Evolutionary conservation across 2,888 invertebrate species (phyloP).

Genomic region (Augochlorella aurata): DNA sequence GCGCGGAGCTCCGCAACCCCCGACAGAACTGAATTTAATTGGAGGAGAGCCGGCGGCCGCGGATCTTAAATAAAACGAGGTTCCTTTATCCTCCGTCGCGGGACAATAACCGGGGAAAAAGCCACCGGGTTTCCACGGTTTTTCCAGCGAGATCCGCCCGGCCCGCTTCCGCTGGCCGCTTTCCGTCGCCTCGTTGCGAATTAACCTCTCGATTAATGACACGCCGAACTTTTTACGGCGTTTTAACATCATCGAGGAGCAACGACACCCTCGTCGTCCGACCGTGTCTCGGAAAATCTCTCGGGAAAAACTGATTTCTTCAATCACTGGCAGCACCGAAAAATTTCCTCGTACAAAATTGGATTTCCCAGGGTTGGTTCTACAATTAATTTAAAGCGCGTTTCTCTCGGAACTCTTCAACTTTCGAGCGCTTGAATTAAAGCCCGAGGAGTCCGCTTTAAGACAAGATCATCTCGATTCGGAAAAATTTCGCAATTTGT

Average conservation of each 20-base stretch:
- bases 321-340: no score
- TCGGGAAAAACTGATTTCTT: no score
- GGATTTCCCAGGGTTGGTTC: no score
- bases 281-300: no score
- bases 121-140: slow-evolving; percentile 27
- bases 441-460: no score
- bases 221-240: neutral
- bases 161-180: slow-evolving; percentile 16
- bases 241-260: neutral
- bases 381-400: no score
- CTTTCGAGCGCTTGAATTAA: no score
- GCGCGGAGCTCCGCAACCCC: neutral
- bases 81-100: slow-evolving; percentile 26
- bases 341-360: no score
- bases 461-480: no score
- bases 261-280: no score
- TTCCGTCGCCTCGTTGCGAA: slow-evolving; percentile 21
- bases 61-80: slow-evolving; percentile 38
- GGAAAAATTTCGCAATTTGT: no score
- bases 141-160: slow-evolving; percentile 7
- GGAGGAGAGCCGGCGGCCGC: slow-evolving; percentile 28
- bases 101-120: slow-evolving; percentile 52
- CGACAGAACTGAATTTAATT: slow-evolving; percentile 47
- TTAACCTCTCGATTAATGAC: slow-evolving; percentile 21
- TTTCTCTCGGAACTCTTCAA: no score